Conservation (phyloP, 2,888 invertebrate genomes). For the Timema cristinae region DNA sequence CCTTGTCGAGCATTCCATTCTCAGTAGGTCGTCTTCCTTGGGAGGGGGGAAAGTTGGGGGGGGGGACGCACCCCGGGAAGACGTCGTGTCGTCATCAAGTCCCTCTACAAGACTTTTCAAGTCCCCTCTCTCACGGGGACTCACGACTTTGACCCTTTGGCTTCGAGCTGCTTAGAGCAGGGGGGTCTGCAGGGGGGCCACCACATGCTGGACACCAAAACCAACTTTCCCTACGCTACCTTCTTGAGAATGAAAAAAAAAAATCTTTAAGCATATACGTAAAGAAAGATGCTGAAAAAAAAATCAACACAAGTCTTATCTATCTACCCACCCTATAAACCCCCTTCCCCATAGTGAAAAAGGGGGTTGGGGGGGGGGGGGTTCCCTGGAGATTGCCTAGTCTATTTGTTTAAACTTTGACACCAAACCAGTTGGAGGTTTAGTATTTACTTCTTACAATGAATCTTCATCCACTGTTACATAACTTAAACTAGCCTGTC, state of each 20-base stretch:
- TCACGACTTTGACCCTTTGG: constrained; percentile 26
- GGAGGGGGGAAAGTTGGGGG: constrained; percentile 26
- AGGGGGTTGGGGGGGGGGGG: too few species aligned
- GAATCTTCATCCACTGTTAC: constrained; percentile 14
- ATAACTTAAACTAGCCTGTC: constrained; percentile 13
- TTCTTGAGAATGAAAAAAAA: not conserved
- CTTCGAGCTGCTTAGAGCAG: constrained; percentile 8
- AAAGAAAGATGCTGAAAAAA: too few species aligned
- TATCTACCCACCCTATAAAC: too few species aligned
- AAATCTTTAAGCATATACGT: not conserved
- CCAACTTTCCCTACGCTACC: constrained; percentile 16
- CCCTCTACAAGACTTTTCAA: too few species aligned
- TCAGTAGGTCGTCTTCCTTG: constrained; percentile 24
- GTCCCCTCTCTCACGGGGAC: constrained; percentile 8
- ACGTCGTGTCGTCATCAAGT: too few species aligned
- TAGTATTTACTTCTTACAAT: constrained; percentile 8
- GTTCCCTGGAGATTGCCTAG: not conserved
- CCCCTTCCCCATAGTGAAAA: too few species aligned
- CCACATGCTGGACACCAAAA: constrained; percentile 19
- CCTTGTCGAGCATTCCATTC: constrained; percentile 18
- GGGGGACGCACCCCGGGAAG: not conserved
- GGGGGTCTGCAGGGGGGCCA: constrained; percentile 15
- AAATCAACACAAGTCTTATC: too few species aligned
- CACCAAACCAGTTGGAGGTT: constrained; percentile 26
- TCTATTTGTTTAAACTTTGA: constrained; percentile 34